These are phyloP conservation scores for Cerceris ruficornis DNA, from an alignment of 2,888 invertebrate species.

Conservation along the genomic window DNA sequence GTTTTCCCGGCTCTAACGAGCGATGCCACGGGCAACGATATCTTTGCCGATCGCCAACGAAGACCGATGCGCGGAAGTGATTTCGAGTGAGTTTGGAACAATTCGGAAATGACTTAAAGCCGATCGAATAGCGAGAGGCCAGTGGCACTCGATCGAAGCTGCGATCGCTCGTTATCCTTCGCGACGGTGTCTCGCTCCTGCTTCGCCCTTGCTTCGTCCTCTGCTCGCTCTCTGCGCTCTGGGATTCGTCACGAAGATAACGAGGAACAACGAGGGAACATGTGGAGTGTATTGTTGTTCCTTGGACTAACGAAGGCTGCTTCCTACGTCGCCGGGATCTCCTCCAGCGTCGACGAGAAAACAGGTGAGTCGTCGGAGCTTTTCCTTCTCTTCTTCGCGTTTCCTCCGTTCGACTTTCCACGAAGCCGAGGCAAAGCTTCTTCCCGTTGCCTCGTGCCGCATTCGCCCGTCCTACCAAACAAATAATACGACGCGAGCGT, in stretches of 20 bases:
- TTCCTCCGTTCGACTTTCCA: too few species aligned
- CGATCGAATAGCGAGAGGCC: background rate
- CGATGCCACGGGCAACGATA: too few species aligned
- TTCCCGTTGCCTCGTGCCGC: too few species aligned
- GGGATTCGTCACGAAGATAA: conserved; percentile 44
- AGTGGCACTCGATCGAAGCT: too few species aligned
- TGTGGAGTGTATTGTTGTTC: conserved; percentile 76
- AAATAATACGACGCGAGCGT: too few species aligned
- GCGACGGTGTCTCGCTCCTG: too few species aligned
- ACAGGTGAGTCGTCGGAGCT: conserved; percentile 65
- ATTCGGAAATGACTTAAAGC: too few species aligned
- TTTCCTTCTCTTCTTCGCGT: background rate
- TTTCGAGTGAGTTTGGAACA: too few species aligned
- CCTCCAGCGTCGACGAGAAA: conserved; percentile 65
- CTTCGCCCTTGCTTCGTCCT: background rate
- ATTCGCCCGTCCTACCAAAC: too few species aligned
- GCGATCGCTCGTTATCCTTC: too few species aligned
- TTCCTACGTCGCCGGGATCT: conserved; percentile 67
- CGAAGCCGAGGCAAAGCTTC: too few species aligned
- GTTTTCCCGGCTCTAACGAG: too few species aligned
- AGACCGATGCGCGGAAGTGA: background rate
- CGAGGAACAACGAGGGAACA: conserved; percentile 66
- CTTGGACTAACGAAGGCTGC: conserved; percentile 75
- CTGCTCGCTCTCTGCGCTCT: conserved; percentile 12
- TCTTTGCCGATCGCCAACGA: background rate